Evolutionary conservation across 2,797 vertebrate species (phyloP).

Genomic region (Cirrhinus molitorella): DNA sequence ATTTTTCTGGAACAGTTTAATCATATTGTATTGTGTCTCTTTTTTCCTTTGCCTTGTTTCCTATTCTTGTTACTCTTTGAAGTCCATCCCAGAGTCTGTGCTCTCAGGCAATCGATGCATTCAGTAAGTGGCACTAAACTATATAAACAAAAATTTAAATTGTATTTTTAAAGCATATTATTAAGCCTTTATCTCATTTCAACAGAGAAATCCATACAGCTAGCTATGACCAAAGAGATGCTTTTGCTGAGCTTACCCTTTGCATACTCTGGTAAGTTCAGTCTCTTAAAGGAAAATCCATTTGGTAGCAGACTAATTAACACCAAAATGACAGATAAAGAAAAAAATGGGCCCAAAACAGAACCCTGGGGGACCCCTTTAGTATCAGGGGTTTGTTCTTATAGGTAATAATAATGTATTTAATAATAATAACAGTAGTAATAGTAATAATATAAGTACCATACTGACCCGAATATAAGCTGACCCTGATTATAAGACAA

Average conservation of each 20-base stretch:
- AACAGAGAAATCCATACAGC: constrained; percentile 86
- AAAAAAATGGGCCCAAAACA: neutral
- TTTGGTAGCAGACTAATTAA: neutral
- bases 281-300: neutral
- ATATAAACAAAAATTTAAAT: neutral
- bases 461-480: too few relatives aligned
- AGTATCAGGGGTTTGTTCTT: neutral
- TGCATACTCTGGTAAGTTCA: constrained; percentile 89
- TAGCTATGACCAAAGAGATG: constrained; percentile 92
- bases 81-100: constrained; percentile 79
- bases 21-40: neutral
- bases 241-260: constrained; percentile 89
- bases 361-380: constrained; percentile 6
- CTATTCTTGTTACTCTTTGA: constrained; percentile 56
- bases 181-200: constrained; percentile 30
- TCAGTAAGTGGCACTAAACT: constrained; percentile 82
- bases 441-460: too few relatives aligned
- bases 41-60: neutral
- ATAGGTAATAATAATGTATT: neutral
- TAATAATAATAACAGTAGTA: neutral
- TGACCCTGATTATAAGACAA: too few relatives aligned
- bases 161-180: neutral
- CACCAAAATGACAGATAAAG: neutral
- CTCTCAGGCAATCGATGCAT: constrained; percentile 87
- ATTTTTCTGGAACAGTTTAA: neutral